A percentile compares a stretch with the other conserved stretches of the same genome.
Evolutionary conservation across 2,113 vertebrate species (phyloP).

Genomic region (Lates calcarifer): DNA sequence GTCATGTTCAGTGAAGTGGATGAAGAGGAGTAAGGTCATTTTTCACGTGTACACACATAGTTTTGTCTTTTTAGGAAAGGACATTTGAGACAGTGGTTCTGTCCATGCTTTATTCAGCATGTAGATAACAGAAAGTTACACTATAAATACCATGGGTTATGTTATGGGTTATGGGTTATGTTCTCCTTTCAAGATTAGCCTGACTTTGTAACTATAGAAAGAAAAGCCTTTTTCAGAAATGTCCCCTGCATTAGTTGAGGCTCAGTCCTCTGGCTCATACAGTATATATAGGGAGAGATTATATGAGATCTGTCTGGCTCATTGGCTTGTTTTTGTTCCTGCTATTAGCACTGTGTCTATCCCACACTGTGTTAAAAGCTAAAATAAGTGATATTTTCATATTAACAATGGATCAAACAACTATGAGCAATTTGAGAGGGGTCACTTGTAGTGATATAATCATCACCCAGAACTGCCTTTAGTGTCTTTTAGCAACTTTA

Average conservation of each 20-base stretch:
- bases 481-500: too few relatives aligned
- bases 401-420: neutral
- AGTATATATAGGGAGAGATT: neutral
- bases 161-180: conserved; percentile 9
- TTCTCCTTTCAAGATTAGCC: conserved; percentile 44
- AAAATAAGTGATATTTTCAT: neutral
- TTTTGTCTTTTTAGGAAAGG: neutral
- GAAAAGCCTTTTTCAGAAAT: neutral
- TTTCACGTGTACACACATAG: neutral
- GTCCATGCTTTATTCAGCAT: neutral
- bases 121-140: neutral
- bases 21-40: neutral
- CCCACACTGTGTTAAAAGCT: conserved; percentile 1
- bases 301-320: neutral
- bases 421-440: neutral
- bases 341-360: neutral
- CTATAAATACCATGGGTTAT: neutral
- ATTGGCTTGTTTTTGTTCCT: neutral
- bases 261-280: neutral
- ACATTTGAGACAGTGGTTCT: neutral
- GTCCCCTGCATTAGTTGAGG: neutral
- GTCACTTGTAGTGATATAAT: too few relatives aligned
- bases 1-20: neutral
- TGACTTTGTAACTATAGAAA: conserved; percentile 9
- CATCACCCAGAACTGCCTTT: too few relatives aligned